Evolutionary conservation across 2,888 invertebrate species (phyloP).

Genomic region (Ceramica pisi): DNA sequence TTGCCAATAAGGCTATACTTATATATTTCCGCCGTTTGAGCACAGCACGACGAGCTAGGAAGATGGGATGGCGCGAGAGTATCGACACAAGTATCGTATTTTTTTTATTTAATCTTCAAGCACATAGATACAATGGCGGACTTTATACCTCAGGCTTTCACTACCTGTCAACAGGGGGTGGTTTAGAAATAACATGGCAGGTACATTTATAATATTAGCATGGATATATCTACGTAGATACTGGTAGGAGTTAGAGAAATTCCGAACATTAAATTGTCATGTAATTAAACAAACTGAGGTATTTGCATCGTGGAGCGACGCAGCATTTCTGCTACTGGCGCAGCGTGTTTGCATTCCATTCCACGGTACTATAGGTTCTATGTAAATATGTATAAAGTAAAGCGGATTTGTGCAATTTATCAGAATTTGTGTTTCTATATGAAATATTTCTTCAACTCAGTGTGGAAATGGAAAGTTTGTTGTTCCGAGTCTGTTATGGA

Average conservation of each 20-base stretch:
- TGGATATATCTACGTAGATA: neutral
- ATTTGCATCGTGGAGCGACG: slow-evolving; percentile 36
- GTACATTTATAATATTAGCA: too few species aligned
- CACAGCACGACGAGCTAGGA: too few species aligned
- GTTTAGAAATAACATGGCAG: too few species aligned
- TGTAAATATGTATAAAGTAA: slow-evolving; percentile 35
- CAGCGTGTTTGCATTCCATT: slow-evolving; percentile 27
- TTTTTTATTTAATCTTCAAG: too few species aligned
- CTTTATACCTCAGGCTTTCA: too few species aligned
- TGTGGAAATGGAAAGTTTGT: neutral
- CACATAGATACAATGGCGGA: too few species aligned
- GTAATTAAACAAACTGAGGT: slow-evolving; percentile 36
- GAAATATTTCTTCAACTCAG: slow-evolving; percentile 18
- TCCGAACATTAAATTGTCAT: slow-evolving; percentile 8
- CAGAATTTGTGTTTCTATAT: slow-evolving; percentile 21
- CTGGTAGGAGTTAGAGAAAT: neutral
- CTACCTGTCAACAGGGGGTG: too few species aligned
- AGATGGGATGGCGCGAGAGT: too few species aligned
- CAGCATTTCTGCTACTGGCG: slow-evolving; percentile 26
- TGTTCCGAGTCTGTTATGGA: neutral
- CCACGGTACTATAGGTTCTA: slow-evolving; percentile 25
- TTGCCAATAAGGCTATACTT: too few species aligned
- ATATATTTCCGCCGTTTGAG: too few species aligned
- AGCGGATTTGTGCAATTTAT: slow-evolving; percentile 43
- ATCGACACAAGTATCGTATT: too few species aligned